These are phyloP conservation scores for Siphlonurus alternatus DNA, from an alignment of 2,888 invertebrate genomes.

Conservation along the genomic window DNA sequence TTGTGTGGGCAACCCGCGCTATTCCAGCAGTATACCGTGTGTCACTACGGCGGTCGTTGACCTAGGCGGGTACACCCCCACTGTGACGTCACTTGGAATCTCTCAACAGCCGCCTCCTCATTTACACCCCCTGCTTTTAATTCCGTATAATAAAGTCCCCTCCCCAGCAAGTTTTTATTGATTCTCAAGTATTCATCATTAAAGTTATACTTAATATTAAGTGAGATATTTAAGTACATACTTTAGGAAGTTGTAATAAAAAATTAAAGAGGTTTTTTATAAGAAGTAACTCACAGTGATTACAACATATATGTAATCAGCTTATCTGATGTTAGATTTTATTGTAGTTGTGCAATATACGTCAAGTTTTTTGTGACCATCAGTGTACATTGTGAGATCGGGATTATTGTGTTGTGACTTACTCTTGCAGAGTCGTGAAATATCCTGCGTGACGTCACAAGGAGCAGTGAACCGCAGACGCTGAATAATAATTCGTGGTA, in stretches of 20 bases:
- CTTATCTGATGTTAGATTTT: too few relatives aligned
- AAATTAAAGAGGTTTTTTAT: too few relatives aligned
- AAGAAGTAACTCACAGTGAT: too few relatives aligned
- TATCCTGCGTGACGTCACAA: neutral
- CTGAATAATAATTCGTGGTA: neutral
- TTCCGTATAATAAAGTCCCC: too few relatives aligned
- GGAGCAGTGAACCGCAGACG: too few relatives aligned
- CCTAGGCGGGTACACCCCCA: slow-evolving; percentile 1
- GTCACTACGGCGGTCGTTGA: neutral
- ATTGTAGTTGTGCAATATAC: too few relatives aligned
- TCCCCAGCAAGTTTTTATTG: too few relatives aligned
- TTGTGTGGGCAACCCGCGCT: neutral
- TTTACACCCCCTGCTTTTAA: too few relatives aligned
- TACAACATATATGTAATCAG: neutral
- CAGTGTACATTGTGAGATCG: neutral
- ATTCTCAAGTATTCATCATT: neutral
- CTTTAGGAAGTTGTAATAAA: neutral
- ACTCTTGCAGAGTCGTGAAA: neutral
- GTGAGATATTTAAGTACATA: neutral
- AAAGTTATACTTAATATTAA: neutral
- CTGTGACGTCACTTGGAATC: neutral
- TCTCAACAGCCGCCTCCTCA: too few relatives aligned
- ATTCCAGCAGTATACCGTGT: neutral
- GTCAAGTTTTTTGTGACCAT: too few relatives aligned
- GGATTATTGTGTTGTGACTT: neutral